Evolutionary conservation across 2,888 invertebrate species (phyloP), one percentile per base, ranked within the genome.

Genomic region (Holacanthella duospinosa): DNA sequence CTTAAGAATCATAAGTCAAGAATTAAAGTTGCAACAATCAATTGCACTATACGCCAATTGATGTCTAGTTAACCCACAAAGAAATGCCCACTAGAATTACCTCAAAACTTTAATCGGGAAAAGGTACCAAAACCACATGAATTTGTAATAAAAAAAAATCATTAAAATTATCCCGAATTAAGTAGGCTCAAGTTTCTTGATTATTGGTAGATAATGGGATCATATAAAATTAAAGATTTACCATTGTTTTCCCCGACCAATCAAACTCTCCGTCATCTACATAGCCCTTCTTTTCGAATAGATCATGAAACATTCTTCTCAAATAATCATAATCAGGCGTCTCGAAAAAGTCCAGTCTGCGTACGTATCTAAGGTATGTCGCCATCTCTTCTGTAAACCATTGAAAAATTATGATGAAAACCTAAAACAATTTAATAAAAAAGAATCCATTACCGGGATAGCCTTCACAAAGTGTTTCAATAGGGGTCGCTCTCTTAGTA

Each of bases 321-420:
- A 96, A 85, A 83, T 96, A 96, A 80, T 97, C 95, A 83, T 99
- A 99, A 82, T 99, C 97, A 65, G 99, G 99, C 74, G 94, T 93
- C 83, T 99, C 99, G 83, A 97, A 99, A 84, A 99, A 99, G 82
- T 99, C 99, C 79, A 99, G 83, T 78, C 94, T 86, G 64, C 84
- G 85, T 67, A 99, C 97, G 82, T 99, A 99, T 76, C 95, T 88
- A 75, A 99, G 84, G 81, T 99, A 99, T 77, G 92, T 93, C 71
- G 95, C 92, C 85, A 99, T 87, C 82, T 99, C 97, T 79, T 97
- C 97, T 76, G 89, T 85, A 82, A 43, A 55, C 1, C 61, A 48
- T 36, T 16, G 16, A 16, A 16, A 36, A 36, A 36, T 16, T 6
- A 25, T 59, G 4, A 21, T 56, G 53, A 28, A 56, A 24, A 62